These are phyloP conservation scores for Periophthalmodon schlosseri DNA, from an alignment of 2,113 vertebrate species.

Conservation along the genomic window DNA sequence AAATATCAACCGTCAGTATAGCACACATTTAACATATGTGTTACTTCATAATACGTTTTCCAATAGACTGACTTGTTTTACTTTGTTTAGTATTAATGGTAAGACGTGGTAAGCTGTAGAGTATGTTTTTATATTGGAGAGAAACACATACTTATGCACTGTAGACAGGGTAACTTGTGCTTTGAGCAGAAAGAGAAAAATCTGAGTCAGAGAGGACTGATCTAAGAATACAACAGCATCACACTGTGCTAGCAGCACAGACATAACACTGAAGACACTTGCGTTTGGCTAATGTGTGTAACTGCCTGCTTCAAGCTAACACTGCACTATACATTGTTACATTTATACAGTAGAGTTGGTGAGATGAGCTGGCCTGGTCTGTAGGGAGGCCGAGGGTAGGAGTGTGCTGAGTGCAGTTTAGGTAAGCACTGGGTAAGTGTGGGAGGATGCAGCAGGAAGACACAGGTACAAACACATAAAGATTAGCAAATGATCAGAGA, in stretches of 20 bases:
- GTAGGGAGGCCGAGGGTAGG: constrained; percentile 31
- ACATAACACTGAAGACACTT: background rate
- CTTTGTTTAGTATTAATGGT: background rate
- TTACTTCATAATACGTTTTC: background rate
- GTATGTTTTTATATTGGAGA: background rate
- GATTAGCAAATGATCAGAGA: background rate
- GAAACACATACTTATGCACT: background rate
- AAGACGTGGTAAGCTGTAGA: background rate
- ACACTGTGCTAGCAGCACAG: constrained; percentile 4
- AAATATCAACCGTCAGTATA: background rate
- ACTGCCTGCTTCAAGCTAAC: constrained; percentile 41
- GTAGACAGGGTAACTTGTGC: constrained; percentile 7
- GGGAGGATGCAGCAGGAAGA: constrained; percentile 52
- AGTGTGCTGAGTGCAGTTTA: constrained; percentile 58
- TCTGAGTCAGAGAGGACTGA: constrained; percentile 37
- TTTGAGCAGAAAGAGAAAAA: constrained; percentile 26
- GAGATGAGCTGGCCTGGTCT: constrained; percentile 35
- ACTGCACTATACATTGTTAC: constrained; percentile 22
- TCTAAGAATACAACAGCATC: constrained; percentile 36
- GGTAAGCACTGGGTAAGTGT: constrained; percentile 47
- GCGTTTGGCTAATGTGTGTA: background rate
- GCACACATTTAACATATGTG: background rate
- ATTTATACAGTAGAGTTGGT: constrained; percentile 20
- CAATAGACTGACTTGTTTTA: background rate
- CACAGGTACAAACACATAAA: constrained; percentile 6